phyloP scores from a whole-genome alignment of 2,113 vertebrate genomes.

The Cisticola juncidis region DNA sequence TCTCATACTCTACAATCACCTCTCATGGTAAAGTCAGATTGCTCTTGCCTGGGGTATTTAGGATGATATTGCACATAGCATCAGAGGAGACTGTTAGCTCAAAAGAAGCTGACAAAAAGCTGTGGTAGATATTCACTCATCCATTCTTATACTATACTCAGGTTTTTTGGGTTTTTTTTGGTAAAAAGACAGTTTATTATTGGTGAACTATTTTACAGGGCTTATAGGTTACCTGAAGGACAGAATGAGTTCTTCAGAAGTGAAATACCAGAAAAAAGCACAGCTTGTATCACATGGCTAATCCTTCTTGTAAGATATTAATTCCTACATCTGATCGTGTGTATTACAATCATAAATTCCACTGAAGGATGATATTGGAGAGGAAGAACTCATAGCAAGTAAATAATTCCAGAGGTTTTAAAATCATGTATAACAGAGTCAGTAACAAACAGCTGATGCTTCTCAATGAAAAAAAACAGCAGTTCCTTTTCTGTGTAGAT shows the following conservation, averaged over 20 bases:
- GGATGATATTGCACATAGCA: neutral
- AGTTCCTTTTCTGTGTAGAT: constrained; percentile 55
- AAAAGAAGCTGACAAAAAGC: neutral
- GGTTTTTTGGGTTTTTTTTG: no score
- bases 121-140: neutral
- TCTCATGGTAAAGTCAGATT: neutral
- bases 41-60: neutral
- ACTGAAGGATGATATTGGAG: neutral
- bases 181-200: neutral
- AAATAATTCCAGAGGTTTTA: constrained; percentile 60
- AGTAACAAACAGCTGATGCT: constrained; percentile 57
- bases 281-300: neutral
- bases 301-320: neutral
- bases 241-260: neutral
- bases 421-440: constrained; percentile 39
- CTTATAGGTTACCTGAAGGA: neutral
- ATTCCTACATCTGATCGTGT: neutral
- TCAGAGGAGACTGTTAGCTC: neutral
- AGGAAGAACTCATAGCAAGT: neutral
- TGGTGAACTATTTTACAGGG: neutral
- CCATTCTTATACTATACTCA: neutral
- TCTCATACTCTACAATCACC: neutral
- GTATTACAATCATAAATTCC: neutral
- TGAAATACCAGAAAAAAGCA: neutral
- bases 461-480: constrained; percentile 60